These are phyloP conservation scores for Aphodius sticticus DNA, from an alignment of 2,888 invertebrate genomes.

Conservation along the genomic window DNA sequence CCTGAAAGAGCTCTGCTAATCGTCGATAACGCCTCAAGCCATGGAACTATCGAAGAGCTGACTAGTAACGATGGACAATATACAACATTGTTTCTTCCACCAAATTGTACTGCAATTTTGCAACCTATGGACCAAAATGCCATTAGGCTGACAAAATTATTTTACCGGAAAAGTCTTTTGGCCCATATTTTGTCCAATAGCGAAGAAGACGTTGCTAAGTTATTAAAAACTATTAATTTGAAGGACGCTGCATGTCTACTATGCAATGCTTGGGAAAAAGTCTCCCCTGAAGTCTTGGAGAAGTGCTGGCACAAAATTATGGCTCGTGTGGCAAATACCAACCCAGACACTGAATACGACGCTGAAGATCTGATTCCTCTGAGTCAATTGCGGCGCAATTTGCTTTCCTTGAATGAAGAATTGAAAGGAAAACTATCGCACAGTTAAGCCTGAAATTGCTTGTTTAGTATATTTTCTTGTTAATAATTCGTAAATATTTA, in stretches of 20 bases:
- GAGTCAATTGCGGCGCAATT: too few species aligned
- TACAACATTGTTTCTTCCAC: slow-evolving; percentile 36
- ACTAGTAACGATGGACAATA: slow-evolving; percentile 37
- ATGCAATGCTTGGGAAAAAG: slow-evolving; percentile 38
- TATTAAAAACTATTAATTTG: slow-evolving; percentile 13
- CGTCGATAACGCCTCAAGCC: slow-evolving; percentile 29
- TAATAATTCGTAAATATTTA: neutral
- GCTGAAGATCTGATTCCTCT: too few species aligned
- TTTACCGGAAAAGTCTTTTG: slow-evolving; percentile 7
- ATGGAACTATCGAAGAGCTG: slow-evolving; percentile 26
- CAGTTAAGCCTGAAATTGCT: too few species aligned
- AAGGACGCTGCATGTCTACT: neutral
- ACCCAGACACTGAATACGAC: too few species aligned
- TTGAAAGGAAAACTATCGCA: too few species aligned
- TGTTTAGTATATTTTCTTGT: too few species aligned
- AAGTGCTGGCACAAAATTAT: too few species aligned
- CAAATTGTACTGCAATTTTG: slow-evolving; percentile 37
- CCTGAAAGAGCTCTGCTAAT: slow-evolving; percentile 30
- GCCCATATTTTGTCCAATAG: slow-evolving; percentile 5
- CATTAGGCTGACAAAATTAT: slow-evolving; percentile 36
- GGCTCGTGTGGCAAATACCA: too few species aligned
- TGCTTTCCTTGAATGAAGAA: too few species aligned
- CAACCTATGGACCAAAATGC: slow-evolving; percentile 39
- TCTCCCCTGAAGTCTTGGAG: too few species aligned
- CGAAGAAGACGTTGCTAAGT: neutral